A percentile compares a stretch with the other conserved stretches of the same genome.
Conservation (phyloP, 2,797 vertebrate genomes). For the Sebastes jordani region DNA sequence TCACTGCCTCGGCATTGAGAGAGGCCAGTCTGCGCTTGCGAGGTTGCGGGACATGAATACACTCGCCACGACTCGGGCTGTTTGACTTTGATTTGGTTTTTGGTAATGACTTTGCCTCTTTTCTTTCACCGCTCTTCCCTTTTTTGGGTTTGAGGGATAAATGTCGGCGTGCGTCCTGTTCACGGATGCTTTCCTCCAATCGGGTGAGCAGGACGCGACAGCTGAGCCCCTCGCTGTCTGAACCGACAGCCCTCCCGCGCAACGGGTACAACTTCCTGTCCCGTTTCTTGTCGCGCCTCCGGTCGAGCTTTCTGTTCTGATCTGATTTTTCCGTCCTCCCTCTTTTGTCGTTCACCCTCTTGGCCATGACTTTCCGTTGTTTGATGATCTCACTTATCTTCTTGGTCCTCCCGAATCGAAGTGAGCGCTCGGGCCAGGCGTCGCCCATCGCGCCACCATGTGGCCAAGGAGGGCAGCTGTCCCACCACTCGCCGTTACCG, state of each 20-base stretch:
- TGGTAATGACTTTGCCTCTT: conserved; percentile 40
- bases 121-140: conserved; percentile 57
- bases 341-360: conserved; percentile 49
- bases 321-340: conserved; percentile 24
- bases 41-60: conserved; percentile 78
- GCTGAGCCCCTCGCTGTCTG: conserved; percentile 86
- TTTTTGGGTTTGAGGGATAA: conserved; percentile 50
- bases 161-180: conserved; percentile 35
- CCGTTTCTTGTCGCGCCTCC: conserved; percentile 66
- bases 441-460: conserved; percentile 80
- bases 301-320: conserved; percentile 50
- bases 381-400: conserved; percentile 67
- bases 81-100: conserved; percentile 70
- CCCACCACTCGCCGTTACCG: conserved; percentile 65
- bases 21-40: conserved; percentile 94
- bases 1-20: conserved; percentile 95
- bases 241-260: conserved; percentile 81
- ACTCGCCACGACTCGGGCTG: conserved; percentile 6
- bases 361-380: conserved; percentile 51
- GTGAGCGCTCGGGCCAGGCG: conserved; percentile 72
- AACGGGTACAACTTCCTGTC: conserved; percentile 91
- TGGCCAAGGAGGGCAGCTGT: conserved; percentile 69
- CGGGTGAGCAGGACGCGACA: conserved; percentile 93
- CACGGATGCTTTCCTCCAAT: conserved; percentile 78
- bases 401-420: conserved; percentile 80